These are phyloP conservation scores for Theretra japonica DNA, from an alignment of 2,888 invertebrate species.

Conservation along the genomic window DNA sequence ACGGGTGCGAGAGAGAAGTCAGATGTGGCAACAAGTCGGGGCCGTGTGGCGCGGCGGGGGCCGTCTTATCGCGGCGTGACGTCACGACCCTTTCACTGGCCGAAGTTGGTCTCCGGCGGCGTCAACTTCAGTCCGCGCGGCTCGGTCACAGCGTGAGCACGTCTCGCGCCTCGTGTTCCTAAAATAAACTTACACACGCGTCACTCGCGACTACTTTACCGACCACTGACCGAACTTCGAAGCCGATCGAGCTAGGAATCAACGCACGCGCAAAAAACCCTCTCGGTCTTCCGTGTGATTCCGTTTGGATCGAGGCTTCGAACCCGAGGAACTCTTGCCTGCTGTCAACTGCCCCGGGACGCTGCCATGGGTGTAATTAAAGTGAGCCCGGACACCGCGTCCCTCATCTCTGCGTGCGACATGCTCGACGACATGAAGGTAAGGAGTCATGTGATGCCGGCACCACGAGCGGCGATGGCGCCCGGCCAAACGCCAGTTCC, in stretches of 20 bases:
- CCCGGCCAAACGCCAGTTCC: slow-evolving; percentile 57
- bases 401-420: slow-evolving; percentile 77
- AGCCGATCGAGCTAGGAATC: slow-evolving; percentile 40
- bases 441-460: slow-evolving; percentile 64
- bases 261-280: slow-evolving; percentile 67
- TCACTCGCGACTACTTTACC: slow-evolving; percentile 54
- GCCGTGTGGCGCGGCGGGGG: slow-evolving; percentile 56
- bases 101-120: slow-evolving; percentile 61
- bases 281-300: slow-evolving; percentile 68
- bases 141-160: slow-evolving; percentile 80
- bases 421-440: slow-evolving; percentile 83
- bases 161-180: slow-evolving; percentile 75
- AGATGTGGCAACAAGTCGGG: slow-evolving; percentile 78
- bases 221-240: slow-evolving; percentile 51
- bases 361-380: slow-evolving; percentile 77
- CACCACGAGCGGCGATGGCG: slow-evolving; percentile 46
- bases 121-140: slow-evolving; percentile 77
- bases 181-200: slow-evolving; percentile 67
- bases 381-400: slow-evolving; percentile 75
- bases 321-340: slow-evolving; percentile 10
- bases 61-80: slow-evolving; percentile 84
- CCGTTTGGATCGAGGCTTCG: slow-evolving; percentile 36
- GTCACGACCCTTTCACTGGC: slow-evolving; percentile 85
- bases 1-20: slow-evolving; percentile 54
- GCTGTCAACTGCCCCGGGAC: slow-evolving; percentile 35